Conservation (phyloP, 2,888 invertebrate genomes). For the Tridacna crocea region DNA sequence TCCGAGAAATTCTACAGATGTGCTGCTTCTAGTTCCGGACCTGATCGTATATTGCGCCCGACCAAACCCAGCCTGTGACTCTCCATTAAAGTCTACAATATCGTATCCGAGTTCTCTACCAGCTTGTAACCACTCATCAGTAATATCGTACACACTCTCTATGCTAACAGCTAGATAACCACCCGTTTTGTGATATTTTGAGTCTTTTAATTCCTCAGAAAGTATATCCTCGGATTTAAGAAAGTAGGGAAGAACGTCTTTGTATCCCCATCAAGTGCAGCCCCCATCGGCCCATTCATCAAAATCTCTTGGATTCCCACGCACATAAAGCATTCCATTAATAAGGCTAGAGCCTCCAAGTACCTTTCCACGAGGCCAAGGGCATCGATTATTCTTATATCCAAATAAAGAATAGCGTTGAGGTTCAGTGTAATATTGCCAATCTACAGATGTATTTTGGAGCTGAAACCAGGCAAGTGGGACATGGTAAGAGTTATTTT, state of each 20-base stretch:
- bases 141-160: background rate
- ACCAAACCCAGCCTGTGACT: constrained; percentile 13
- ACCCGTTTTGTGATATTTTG: constrained; percentile 13
- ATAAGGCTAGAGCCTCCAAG: constrained; percentile 31
- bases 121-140: constrained; percentile 15
- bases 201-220: background rate
- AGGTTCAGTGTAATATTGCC: constrained; percentile 84
- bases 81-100: constrained; percentile 38
- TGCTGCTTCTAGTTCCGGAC: constrained; percentile 18
- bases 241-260: constrained; percentile 19
- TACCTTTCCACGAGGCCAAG: constrained; percentile 33
- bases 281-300: constrained; percentile 7
- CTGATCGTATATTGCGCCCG: background rate
- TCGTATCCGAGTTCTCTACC: constrained; percentile 38
- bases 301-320: constrained; percentile 21
- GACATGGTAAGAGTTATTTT: constrained; percentile 82
- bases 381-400: constrained; percentile 5
- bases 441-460: constrained; percentile 72
- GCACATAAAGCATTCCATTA: constrained; percentile 27
- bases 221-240: constrained; percentile 15
- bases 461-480: constrained; percentile 84
- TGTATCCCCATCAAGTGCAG: background rate
- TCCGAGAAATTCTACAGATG: constrained; percentile 12
- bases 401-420: constrained; percentile 75
- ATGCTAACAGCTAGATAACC: background rate